Evolutionary conservation across 1,140 invertebrate genomes (phyloP), one percentile per base, ranked within the genome.

Genomic region (Brachionus angularis): DNA sequence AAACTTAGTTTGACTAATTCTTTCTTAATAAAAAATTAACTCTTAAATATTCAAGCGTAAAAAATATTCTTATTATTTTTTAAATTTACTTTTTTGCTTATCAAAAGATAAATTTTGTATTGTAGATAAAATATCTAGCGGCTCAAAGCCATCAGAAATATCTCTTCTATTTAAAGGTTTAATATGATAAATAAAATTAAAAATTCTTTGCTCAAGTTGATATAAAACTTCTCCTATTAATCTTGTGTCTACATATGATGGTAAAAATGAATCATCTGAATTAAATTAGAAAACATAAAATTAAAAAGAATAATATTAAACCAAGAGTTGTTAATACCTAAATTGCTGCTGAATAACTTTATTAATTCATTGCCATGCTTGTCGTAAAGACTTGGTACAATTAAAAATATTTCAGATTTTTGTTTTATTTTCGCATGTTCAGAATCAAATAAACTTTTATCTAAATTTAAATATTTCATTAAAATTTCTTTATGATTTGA

Each of bases 131-230:
- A 39, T 58, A 58, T 58, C 53, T 14, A 58, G 25, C 36, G 53
- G 53, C 5, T 39, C 7, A 39, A 39, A 58, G 2, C 53, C 53
- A 36, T 58, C 53, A 1, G 7, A 39, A 12, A 58, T 58, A 27
- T 58, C 10, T 23, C 53, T 14, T 18, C 53, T 58, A 29, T 58
- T 58, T 7, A 36, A 58, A 39, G 53, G 53, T 21, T 8, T 58
- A 14, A 58, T 5, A 21, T 33, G 18, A 58, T 39, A 58, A 14
- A 58, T 23, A 58, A 39, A 39, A 33, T 18, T 58, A 23, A 58
- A 58, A 21, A 58, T 23, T 23, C 53, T 33, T 36, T 58, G 53
- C 18, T 58, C 53, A 18, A 58, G 27, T 39, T 58, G 53, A 33
- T 58, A 58, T 23, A 58, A 39, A 25, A 31, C 36, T 25, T 58